A percentile compares a stretch with the other conserved stretches of the same genome.
Conservation (phyloP, 1,140 invertebrate species). For the Monomorium pharaonis region DNA sequence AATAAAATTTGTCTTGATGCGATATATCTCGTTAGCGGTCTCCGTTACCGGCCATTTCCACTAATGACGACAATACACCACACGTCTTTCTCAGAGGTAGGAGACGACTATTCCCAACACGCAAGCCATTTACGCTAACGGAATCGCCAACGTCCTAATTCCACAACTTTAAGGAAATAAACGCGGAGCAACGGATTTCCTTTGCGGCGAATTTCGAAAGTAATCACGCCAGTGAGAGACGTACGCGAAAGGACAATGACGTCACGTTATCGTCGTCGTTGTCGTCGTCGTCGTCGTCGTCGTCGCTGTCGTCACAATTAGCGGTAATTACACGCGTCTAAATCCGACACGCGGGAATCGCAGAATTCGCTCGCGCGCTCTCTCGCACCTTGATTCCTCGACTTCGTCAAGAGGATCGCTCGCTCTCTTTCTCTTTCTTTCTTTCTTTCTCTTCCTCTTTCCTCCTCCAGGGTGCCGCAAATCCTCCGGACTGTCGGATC, state of each 20-base stretch:
- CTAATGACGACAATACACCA: neutral
- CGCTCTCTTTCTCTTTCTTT: neutral
- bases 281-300: neutral
- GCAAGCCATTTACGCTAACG: neutral
- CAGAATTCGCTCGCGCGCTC: neutral
- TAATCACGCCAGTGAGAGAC: neutral
- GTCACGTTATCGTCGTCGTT: neutral
- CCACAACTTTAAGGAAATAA: neutral
- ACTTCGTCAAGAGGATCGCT: neutral
- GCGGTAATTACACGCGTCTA: constrained; percentile 36
- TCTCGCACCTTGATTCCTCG: constrained; percentile 14
- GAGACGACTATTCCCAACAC: neutral
- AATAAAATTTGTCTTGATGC: neutral
- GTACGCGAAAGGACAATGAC: neutral
- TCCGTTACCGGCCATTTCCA: neutral
- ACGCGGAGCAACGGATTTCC: neutral
- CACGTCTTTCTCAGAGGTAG: neutral
- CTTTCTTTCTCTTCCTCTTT: neutral
- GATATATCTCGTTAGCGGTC: neutral
- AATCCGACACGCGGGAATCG: constrained; percentile 33
- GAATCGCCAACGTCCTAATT: neutral
- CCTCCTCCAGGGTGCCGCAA: constrained; percentile 36
- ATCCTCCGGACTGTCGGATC: constrained; percentile 44
- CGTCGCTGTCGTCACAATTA: constrained; percentile 32
- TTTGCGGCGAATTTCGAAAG: constrained; percentile 11